These are phyloP conservation scores for Lasioglossum pauxillum DNA, from an alignment of 2,888 invertebrate species.

Conservation along the genomic window DNA sequence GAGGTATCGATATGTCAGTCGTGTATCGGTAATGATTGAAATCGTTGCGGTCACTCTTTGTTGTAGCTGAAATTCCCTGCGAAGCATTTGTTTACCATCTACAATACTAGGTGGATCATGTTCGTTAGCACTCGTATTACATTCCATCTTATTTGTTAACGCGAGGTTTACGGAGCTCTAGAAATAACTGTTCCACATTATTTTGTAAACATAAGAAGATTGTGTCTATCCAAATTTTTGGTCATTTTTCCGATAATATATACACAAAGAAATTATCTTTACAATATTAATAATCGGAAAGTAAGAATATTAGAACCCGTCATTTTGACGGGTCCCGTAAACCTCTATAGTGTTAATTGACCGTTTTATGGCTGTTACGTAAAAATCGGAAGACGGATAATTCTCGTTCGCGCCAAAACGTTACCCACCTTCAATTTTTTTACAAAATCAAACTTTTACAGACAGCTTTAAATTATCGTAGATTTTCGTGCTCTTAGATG, in stretches of 20 bases:
- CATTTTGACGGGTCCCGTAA: too few relatives aligned
- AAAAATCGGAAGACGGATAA: background rate
- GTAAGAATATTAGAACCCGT: too few relatives aligned
- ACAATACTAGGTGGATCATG: background rate
- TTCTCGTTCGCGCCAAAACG: background rate
- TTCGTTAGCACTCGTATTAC: background rate
- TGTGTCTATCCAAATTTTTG: too few relatives aligned
- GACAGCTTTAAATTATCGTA: too few relatives aligned
- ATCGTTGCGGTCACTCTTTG: background rate
- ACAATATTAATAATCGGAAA: too few relatives aligned
- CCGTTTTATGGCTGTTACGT: background rate
- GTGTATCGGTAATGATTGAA: slow-evolving; percentile 4
- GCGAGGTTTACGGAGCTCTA: too few relatives aligned
- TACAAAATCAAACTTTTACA: too few relatives aligned
- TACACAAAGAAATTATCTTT: too few relatives aligned
- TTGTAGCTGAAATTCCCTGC: background rate
- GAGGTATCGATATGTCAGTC: slow-evolving; percentile 37
- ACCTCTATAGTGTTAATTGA: background rate
- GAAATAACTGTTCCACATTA: too few relatives aligned
- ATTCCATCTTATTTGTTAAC: background rate
- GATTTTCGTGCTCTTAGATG: background rate
- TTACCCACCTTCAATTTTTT: too few relatives aligned
- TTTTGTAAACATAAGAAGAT: too few relatives aligned
- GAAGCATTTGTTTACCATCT: background rate
- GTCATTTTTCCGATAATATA: too few relatives aligned